phyloP scores from a whole-genome alignment of 2,797 vertebrate genomes.

The Periophthalmus magnuspinnatus region DNA sequence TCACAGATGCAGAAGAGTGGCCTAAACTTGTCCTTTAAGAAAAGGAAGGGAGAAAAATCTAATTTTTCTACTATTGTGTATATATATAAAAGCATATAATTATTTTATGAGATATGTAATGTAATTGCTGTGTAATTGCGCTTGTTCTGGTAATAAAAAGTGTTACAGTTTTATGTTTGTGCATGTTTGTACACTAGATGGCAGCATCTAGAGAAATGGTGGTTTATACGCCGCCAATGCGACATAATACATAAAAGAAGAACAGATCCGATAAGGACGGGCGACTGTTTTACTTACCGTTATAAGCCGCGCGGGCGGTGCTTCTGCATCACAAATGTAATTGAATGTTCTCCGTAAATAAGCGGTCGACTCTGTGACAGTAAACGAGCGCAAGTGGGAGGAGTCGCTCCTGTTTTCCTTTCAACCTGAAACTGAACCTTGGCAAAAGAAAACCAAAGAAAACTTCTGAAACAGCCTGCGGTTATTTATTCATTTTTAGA shows the following conservation, averaged over 20 bases:
- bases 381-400: conserved; percentile 38
- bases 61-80: too few relatives aligned
- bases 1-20: conserved; percentile 61
- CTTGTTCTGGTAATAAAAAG: neutral
- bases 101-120: neutral
- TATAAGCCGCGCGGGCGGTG: neutral
- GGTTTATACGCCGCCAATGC: neutral
- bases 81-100: too few relatives aligned
- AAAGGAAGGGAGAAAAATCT: neutral
- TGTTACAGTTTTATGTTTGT: neutral
- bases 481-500: neutral
- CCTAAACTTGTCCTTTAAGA: conserved; percentile 20
- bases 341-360: neutral
- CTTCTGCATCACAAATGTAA: neutral
- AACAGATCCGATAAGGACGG: neutral
- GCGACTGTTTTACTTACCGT: neutral
- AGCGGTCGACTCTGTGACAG: rapidly evolving
- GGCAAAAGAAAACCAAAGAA: conserved; percentile 13
- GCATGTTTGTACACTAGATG: neutral
- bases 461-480: neutral
- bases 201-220: neutral
- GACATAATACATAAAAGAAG: conserved; percentile 12
- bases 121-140: neutral
- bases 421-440: conserved; percentile 15
- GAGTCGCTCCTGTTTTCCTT: conserved; percentile 1